Evolutionary conservation across 37 sponge, comb jelly and placozoan species (phyloP), one percentile per base, ranked within the genome.

Genomic region (Bolinopsis microptera): DNA sequence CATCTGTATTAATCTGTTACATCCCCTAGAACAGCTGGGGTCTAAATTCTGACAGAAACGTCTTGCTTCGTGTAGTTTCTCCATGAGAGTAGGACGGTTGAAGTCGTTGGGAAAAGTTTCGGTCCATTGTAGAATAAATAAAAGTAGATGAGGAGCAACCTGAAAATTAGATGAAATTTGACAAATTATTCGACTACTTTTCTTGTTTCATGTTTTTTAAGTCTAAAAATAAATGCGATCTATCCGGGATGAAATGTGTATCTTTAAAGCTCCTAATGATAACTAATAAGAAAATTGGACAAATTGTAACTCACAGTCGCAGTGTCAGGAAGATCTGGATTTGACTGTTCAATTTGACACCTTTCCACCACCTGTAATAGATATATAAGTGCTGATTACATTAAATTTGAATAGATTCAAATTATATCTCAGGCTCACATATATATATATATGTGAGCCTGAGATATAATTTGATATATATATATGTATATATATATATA

Each of bases 21-120:
- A 82, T 3, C 83, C 83, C 23, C 38, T 24, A 35, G 37, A 34
- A 23, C 83, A 35, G 8, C 32, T 30, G 13, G 83, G 38, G 31
- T 82, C 83, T 3, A 82, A 13, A 33, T 82, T 82, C 35, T 82
- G 36, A 35, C 83, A 82, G 38, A 82, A 82, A 3, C 83, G 36
- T 23, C 36, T 34, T 34, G 83, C 83, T 82, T 82, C 83, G 31
- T 82, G 83, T 1, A 82, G 83, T 82, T 35, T 82, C 13, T 82
- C 83, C 83, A 82, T 82, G 32, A 82, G 24, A 35, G 23, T 9
- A 1, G 36, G 83, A 5, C 83, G 35, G 38, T 30, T 35, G 23
- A 82, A 82, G 31, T 82, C 83, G 31, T 35, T 82, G 23, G 83
- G 38, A 82, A 82, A 82, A 23, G 83, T 82, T 33, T 82, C 83